Base-by-base conservation (phyloP, 1,140 invertebrate species). In the Cryptotermes secundus region DNA sequence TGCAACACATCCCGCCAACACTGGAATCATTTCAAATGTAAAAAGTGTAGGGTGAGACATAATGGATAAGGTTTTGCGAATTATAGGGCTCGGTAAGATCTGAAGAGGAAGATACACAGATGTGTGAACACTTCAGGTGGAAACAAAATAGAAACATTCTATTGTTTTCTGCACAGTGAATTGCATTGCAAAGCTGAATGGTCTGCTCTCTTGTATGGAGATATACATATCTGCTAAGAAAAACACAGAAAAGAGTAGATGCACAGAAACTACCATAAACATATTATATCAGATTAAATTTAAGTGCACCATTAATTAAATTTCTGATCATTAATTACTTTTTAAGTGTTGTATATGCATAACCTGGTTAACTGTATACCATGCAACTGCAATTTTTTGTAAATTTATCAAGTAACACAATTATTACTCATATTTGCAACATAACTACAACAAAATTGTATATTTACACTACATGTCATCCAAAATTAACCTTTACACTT, bases 1-100 rank as follows among this genome's bases (percentile, higher is more conserved):
- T 83, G 82, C 85, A 85, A 85, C 53, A 83, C 85, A 85, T 85
- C 85, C 85, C 85, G 85, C 85, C 85, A 80, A 82, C 85, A 85
- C 45, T 84, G 80, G 53, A 72, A 72, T 14, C 59, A 72, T 9
- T 6, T 31, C 4, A 72, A 31, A 16, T 72, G 59, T 72, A 72
- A 72, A 14, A 38, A n/a, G 2, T 9, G 59, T 72, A 72, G n/a
- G 59, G 59, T 72, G 31, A 72, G n/a, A 7, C 26, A 31, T 72
- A 31, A n/a, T 3, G n/a, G 59, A 9, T n/a, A 16, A 16, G 26
- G n/a, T 72, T 72, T 31, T 16, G 59, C 31, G 26, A 72, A 72
- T 26, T 72, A 72, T 10, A 72, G 59, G 59, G 31, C 59, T 72
- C 31, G 59, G 59, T 72, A 72, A n/a, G n/a, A 31, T n/a, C 59